A percentile compares a stretch with the other conserved stretches of the same genome.
Evolutionary conservation across 37 sponge, comb jelly and placozoan genomes (phyloP).

Genomic region (Spongia lamella): DNA sequence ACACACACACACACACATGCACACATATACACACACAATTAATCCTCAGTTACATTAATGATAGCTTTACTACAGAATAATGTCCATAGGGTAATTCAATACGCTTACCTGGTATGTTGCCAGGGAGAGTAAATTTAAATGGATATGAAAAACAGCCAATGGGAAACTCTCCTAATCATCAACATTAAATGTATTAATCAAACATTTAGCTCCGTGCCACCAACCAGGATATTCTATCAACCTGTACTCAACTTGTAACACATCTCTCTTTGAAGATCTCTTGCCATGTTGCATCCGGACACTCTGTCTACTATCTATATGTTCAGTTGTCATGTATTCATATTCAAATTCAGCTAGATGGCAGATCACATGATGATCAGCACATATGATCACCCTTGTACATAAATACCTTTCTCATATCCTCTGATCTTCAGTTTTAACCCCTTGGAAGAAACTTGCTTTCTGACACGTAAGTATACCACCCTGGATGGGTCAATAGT

Average conservation of each 20-base stretch:
- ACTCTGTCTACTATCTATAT: neutral
- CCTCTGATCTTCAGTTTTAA: conserved; percentile 57
- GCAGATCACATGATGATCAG: no score
- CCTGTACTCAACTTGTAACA: conserved; percentile 32
- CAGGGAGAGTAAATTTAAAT: conserved; percentile 61
- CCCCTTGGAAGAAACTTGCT: conserved; percentile 4
- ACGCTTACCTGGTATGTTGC: conserved; percentile 56
- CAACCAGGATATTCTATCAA: conserved; percentile 56
- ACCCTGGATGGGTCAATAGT: conserved; percentile 8
- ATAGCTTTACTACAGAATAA: no score
- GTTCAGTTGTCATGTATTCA: neutral
- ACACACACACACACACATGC: no score
- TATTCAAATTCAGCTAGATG: neutral
- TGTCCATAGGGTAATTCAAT: no score
- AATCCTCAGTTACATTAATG: no score
- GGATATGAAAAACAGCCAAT: conserved; percentile 51
- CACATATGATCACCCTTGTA: no score
- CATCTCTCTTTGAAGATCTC: conserved; percentile 29
- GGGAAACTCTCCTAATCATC: conserved; percentile 61
- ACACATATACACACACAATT: no score
- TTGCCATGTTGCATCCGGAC: conserved; percentile 23
- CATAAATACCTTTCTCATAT: conserved; percentile 39
- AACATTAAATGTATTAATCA: no score
- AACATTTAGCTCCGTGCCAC: no score
- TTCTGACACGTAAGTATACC: conserved; percentile 34